phyloP scores from a whole-genome alignment of 2,797 vertebrate species.

The Erpetoichthys calabaricus region DNA sequence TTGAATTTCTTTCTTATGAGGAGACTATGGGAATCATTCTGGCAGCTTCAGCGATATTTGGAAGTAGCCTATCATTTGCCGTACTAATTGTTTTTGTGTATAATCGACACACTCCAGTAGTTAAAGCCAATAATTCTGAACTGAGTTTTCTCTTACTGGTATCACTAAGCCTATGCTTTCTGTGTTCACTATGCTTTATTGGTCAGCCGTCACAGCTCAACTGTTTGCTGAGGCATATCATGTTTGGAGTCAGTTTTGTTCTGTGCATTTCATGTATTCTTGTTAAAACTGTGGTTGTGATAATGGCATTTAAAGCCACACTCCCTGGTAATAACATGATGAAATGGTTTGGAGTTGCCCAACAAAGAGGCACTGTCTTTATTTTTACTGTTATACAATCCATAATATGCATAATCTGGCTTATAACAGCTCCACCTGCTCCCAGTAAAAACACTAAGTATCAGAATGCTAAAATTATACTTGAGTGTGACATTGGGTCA shows the following conservation, averaged over 20 bases:
- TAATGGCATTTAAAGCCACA: constrained; percentile 3
- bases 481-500: constrained; percentile 1
- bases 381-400: neutral
- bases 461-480: neutral
- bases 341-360: neutral
- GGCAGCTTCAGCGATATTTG: neutral
- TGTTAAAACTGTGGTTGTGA: neutral
- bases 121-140: constrained; percentile 4
- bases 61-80: neutral
- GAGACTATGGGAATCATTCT: constrained; percentile 4
- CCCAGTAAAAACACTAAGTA: neutral
- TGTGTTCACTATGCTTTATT: constrained; percentile 1
- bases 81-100: neutral
- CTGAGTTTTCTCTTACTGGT: neutral
- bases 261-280: constrained; percentile 3
- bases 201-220: neutral
- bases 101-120: neutral
- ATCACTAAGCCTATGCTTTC: neutral
- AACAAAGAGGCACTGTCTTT: neutral
- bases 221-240: constrained; percentile 1
- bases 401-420: neutral
- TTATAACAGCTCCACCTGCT: neutral
- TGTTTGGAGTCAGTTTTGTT: constrained; percentile 1
- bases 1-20: neutral
- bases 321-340: neutral